A percentile compares a stretch with the other conserved stretches of the same genome.
Evolutionary conservation across 2,113 vertebrate genomes (phyloP).

Genomic region (Tragelaphus buxtoni): DNA sequence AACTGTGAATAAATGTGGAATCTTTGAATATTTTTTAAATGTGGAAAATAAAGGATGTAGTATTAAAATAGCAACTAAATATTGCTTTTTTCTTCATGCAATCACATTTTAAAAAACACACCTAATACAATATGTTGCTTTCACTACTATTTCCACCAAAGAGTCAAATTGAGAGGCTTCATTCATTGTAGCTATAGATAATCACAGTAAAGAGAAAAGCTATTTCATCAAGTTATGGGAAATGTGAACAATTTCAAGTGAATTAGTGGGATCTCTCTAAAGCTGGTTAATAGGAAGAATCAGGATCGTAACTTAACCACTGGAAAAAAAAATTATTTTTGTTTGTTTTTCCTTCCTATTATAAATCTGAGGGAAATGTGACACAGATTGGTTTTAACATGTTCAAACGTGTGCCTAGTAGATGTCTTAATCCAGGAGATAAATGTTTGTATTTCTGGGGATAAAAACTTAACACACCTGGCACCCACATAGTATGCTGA

Average conservation of each 20-base stretch:
- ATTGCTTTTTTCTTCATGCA: background rate
- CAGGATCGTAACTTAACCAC: background rate
- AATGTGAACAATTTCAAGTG: constrained; percentile 15
- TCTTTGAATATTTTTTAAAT: background rate
- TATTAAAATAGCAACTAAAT: constrained; percentile 1
- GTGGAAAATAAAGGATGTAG: background rate
- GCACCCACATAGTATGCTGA: background rate
- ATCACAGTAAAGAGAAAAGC: constrained; percentile 3
- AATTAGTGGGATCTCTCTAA: background rate
- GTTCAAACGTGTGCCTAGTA: background rate
- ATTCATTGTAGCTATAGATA: background rate
- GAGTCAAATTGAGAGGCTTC: background rate
- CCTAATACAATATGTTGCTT: background rate
- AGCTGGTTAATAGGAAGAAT: background rate
- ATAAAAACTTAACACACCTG: background rate
- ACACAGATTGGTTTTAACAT: background rate
- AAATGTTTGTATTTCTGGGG: background rate
- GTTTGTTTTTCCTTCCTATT: background rate
- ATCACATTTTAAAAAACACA: background rate
- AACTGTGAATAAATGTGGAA: background rate
- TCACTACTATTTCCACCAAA: background rate
- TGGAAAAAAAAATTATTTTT: background rate
- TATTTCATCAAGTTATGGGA: background rate
- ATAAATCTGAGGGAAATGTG: constrained; percentile 1
- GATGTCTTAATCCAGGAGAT: background rate